Evolutionary conservation across 2,113 vertebrate genomes (phyloP).

Genomic region (Labrus mixtus): DNA sequence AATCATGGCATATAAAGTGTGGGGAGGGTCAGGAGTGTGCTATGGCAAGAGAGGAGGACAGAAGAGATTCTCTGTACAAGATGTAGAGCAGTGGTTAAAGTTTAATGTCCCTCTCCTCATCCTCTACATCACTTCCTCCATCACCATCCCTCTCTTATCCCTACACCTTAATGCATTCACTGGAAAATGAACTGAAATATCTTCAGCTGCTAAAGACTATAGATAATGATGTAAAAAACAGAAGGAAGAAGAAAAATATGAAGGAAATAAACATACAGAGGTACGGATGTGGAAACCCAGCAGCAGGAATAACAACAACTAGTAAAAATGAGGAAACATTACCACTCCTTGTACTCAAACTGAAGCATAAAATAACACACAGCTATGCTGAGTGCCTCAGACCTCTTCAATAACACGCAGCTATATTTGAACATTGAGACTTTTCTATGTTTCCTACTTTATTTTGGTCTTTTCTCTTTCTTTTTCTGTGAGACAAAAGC

Average conservation of each 20-base stretch:
- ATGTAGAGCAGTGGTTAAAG: conserved; percentile 65
- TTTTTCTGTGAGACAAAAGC: conserved; percentile 15
- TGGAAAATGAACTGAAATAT: conserved; percentile 43
- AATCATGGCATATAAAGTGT: conserved; percentile 3
- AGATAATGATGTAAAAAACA: conserved; percentile 35
- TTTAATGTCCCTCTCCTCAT: conserved; percentile 66
- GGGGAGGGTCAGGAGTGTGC: background rate
- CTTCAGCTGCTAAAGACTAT: conserved; percentile 28
- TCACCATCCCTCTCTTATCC: conserved; percentile 8
- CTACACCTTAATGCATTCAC: background rate
- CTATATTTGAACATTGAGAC: conserved; percentile 16
- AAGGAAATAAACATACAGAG: conserved; percentile 24
- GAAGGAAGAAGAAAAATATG: conserved; percentile 5
- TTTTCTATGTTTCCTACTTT: conserved; percentile 1
- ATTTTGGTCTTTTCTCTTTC: conserved; percentile 6
- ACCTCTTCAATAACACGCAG: background rate
- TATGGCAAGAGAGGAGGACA: conserved; percentile 21
- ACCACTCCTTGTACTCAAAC: conserved; percentile 6
- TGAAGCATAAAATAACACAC: background rate
- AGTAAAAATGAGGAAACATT: conserved; percentile 5
- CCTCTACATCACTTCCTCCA: conserved; percentile 60
- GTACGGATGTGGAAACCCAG: no score
- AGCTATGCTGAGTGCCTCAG: no score
- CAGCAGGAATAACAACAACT: conserved; percentile 10
- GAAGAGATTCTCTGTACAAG: conserved; percentile 16